Conservation (phyloP, 2,888 invertebrate species). For the Periphyllus acericola region DNA sequence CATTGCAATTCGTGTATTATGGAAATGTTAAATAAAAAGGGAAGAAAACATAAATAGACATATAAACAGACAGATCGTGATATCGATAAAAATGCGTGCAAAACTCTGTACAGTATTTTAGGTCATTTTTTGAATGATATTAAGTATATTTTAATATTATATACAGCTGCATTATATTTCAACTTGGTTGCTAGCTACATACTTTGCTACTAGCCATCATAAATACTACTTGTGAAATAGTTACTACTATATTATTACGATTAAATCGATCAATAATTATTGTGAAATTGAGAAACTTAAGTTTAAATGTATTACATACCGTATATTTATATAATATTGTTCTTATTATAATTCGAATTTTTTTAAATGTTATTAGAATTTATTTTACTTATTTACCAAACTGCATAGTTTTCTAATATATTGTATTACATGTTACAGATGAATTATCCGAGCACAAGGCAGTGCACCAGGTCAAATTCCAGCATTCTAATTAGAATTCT, state of each 20-base stretch:
- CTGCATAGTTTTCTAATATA: no score
- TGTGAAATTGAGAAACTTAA: background rate
- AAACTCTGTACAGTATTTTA: background rate
- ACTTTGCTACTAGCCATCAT: background rate
- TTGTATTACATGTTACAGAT: no score
- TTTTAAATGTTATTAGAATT: no score
- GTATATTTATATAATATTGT: background rate
- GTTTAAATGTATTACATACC: background rate
- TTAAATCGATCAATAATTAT: background rate
- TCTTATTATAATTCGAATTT: no score
- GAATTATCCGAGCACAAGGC: no score
- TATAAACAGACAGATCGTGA: background rate
- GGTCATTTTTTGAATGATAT: conserved; percentile 27
- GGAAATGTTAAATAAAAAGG: conserved; percentile 20
- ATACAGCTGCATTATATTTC: background rate
- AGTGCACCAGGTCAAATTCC: no score
- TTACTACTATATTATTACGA: background rate
- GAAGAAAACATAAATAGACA: conserved; percentile 17
- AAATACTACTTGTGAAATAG: background rate
- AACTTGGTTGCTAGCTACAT: background rate
- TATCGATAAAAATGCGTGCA: conserved; percentile 9
- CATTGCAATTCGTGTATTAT: background rate
- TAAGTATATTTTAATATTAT: no score
- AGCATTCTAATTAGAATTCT: no score
- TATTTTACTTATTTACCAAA: no score